Conservation (phyloP, 2,888 invertebrate genomes). For the Thereva unica region DNA sequence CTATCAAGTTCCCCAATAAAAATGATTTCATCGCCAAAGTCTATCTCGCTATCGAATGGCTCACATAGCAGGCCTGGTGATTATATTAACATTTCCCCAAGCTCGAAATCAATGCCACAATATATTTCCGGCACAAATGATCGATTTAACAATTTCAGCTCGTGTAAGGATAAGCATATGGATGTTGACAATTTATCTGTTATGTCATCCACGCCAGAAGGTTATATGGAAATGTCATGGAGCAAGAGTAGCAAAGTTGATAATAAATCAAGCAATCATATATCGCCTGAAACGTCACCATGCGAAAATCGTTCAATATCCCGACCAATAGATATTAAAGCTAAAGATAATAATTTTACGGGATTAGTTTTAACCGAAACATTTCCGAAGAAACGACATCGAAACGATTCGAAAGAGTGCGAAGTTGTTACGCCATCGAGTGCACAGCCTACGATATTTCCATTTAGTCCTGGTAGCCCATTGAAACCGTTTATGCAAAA, state of each 20-base stretch:
- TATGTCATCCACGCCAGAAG: slow-evolving; percentile 59
- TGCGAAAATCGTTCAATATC: slow-evolving; percentile 39
- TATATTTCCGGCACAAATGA: slow-evolving; percentile 11
- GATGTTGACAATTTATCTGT: slow-evolving; percentile 48
- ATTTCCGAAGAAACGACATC: slow-evolving; percentile 42
- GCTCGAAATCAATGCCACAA: slow-evolving; percentile 35
- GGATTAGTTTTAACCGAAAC: slow-evolving; percentile 40
- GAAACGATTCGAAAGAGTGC: slow-evolving; percentile 58
- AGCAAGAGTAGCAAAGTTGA: slow-evolving; percentile 49
- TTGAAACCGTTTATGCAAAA: slow-evolving; percentile 56
- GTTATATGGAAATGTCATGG: slow-evolving; percentile 71
- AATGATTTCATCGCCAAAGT: slow-evolving; percentile 32
- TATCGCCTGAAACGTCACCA: slow-evolving; percentile 42
- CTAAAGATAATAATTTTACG: slow-evolving; percentile 39
- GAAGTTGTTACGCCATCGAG: slow-evolving; percentile 64
- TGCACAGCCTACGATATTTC: slow-evolving; percentile 65
- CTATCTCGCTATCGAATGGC: background rate
- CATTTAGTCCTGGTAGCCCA: slow-evolving; percentile 70
- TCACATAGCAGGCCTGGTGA: slow-evolving; percentile 24
- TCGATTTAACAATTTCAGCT: slow-evolving; percentile 8
- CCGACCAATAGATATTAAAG: slow-evolving; percentile 40
- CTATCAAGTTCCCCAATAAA: slow-evolving; percentile 45
- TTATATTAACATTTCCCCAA: slow-evolving; percentile 44
- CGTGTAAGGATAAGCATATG: slow-evolving; percentile 46
- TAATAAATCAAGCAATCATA: slow-evolving; percentile 44